Evolutionary conservation across 2,113 vertebrate species (phyloP).

Genomic region (Gorsachius goisagi): DNA sequence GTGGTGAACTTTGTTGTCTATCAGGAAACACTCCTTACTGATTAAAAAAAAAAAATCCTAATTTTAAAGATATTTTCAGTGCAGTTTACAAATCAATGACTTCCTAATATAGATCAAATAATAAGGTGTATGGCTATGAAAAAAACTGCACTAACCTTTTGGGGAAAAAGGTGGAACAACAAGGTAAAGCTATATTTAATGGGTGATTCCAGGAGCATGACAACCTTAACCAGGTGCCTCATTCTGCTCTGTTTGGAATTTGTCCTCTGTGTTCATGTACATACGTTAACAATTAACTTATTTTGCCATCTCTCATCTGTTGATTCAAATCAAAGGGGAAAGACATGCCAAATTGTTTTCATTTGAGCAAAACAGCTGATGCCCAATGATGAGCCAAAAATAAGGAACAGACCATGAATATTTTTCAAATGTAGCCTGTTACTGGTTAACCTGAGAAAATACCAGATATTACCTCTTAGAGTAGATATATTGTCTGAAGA

Average conservation of each 20-base stretch:
- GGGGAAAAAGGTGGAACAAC: background rate
- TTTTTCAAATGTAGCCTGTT: background rate
- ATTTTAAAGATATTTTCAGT: background rate
- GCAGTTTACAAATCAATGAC: background rate
- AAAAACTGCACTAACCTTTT: background rate
- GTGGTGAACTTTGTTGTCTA: background rate
- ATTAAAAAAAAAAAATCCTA: background rate
- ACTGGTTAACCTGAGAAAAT: background rate
- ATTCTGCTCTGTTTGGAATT: constrained; percentile 13
- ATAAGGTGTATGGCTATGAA: background rate
- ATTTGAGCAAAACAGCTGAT: background rate
- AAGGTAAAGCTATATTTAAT: background rate
- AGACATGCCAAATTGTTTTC: background rate
- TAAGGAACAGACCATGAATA: background rate
- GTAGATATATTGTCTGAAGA: background rate
- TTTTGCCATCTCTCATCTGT: background rate
- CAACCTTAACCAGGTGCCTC: background rate
- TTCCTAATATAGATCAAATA: background rate
- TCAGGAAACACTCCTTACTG: background rate
- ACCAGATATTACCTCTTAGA: background rate
- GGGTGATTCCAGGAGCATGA: background rate
- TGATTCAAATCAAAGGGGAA: background rate
- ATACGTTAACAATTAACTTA: constrained; percentile 15
- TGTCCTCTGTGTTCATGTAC: constrained; percentile 8
- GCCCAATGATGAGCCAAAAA: background rate